phyloP scores from a whole-genome alignment of 2,113 vertebrate genomes.

The Dipodomys stephensi region DNA sequence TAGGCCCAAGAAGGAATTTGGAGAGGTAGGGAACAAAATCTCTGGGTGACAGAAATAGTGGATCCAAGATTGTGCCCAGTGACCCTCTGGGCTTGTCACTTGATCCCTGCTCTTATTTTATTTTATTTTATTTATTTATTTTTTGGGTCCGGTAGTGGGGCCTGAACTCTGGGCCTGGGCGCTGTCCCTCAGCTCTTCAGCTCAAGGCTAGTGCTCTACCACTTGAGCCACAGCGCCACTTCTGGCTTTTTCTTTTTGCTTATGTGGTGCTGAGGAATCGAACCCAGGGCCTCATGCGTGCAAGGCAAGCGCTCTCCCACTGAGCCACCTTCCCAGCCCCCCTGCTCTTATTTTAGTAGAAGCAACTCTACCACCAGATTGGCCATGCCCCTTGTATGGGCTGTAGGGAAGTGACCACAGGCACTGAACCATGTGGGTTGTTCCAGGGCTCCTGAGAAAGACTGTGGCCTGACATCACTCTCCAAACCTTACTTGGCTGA shows the following conservation, averaged over 20 bases:
- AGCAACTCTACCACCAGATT: neutral
- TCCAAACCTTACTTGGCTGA: neutral
- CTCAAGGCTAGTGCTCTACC: too few relatives aligned
- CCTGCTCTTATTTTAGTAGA: neutral
- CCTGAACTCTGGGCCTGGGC: too few relatives aligned
- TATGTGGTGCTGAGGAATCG: too few relatives aligned
- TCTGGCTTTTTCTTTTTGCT: too few relatives aligned
- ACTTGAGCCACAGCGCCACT: too few relatives aligned
- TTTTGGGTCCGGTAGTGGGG: too few relatives aligned
- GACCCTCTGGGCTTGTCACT: neutral
- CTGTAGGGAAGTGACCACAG: neutral
- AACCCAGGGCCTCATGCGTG: too few relatives aligned
- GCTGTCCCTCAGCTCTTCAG: too few relatives aligned
- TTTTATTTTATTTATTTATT: too few relatives aligned
- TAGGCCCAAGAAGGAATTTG: neutral
- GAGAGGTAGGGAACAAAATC: neutral
- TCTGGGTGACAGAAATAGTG: neutral
- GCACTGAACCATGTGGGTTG: neutral
- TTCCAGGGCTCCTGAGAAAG: constrained; percentile 7
- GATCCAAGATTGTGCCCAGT: neutral
- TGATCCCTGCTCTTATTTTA: neutral
- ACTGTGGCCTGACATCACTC: neutral
- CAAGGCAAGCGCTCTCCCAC: too few relatives aligned
- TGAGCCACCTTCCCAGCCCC: too few relatives aligned
- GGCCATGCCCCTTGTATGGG: neutral